Evolutionary conservation across 2,797 vertebrate genomes (phyloP).

Genomic region (Karalla daura): DNA sequence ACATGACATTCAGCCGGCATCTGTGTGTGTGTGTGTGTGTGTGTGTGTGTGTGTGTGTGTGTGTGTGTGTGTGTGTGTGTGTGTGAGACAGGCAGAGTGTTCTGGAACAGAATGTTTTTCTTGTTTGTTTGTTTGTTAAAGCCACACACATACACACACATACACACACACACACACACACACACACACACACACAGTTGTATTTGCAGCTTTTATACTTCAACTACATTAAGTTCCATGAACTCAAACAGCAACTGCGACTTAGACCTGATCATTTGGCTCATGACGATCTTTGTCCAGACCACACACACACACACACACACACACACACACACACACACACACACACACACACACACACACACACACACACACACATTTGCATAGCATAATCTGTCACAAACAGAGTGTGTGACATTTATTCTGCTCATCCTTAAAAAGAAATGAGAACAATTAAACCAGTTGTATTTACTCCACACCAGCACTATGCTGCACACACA

Average conservation of each 20-base stretch:
- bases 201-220: not conserved
- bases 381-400: not conserved
- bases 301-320: too few species aligned
- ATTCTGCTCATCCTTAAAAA: not conserved
- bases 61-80: not conserved
- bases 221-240: too few species aligned
- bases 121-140: conserved; percentile 1
- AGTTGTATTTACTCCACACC: not conserved
- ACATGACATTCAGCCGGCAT: conserved; percentile 47
- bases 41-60: not conserved
- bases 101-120: not conserved
- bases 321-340: too few species aligned
- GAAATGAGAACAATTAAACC: conserved; percentile 15
- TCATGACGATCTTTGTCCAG: too few species aligned
- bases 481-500: not conserved
- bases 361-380: not conserved
- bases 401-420: not conserved
- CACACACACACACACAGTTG: not conserved
- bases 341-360: not conserved
- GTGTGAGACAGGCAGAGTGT: not conserved
- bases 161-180: not conserved
- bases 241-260: too few species aligned
- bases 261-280: too few species aligned
- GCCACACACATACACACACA: not conserved
- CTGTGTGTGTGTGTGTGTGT: conserved; percentile 10